A percentile compares a stretch with the other conserved stretches of the same genome.
Conservation (phyloP, 2,797 vertebrate genomes). For the Discoglossus pictus region DNA sequence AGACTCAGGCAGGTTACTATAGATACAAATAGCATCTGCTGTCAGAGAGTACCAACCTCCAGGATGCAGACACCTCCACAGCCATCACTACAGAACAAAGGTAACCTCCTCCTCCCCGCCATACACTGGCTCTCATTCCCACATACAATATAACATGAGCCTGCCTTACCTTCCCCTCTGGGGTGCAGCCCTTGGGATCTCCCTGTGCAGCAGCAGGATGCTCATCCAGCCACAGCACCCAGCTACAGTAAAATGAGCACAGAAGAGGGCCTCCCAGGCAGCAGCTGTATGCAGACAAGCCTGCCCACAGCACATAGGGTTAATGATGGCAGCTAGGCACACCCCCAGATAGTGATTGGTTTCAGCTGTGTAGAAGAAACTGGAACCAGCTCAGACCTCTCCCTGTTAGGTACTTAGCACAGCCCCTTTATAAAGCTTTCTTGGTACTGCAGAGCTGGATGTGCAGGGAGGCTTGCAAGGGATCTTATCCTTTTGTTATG, state of each 20-base stretch:
- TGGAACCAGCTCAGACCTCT: not conserved
- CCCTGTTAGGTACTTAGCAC: constrained; percentile 4
- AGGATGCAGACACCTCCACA: constrained; percentile 34
- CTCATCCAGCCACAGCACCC: constrained; percentile 8
- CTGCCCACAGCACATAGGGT: constrained; percentile 24
- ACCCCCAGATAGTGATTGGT: constrained; percentile 19
- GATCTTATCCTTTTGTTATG: too few species aligned
- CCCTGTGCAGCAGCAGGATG: not conserved
- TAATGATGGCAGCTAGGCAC: constrained; percentile 25
- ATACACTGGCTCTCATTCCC: not conserved
- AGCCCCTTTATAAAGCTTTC: not conserved
- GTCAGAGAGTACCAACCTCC: not conserved
- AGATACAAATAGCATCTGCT: constrained; percentile 40
- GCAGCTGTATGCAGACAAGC: constrained; percentile 4
- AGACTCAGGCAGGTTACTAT: constrained; percentile 43
- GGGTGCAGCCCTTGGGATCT: not conserved
- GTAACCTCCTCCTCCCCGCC: not conserved
- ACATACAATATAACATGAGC: not conserved
- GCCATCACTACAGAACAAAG: not conserved
- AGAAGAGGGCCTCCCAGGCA: constrained; percentile 24
- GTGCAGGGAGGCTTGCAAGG: not conserved
- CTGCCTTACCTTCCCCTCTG: constrained; percentile 14
- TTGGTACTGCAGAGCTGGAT: not conserved
- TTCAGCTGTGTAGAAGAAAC: constrained; percentile 18
- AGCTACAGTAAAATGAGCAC: not conserved